Percentiles rank a stretch among this genome's conserved stretches.
phyloP scores from a whole-genome alignment of 2,888 invertebrate genomes.

The Caenorhabditis sp. region DNA sequence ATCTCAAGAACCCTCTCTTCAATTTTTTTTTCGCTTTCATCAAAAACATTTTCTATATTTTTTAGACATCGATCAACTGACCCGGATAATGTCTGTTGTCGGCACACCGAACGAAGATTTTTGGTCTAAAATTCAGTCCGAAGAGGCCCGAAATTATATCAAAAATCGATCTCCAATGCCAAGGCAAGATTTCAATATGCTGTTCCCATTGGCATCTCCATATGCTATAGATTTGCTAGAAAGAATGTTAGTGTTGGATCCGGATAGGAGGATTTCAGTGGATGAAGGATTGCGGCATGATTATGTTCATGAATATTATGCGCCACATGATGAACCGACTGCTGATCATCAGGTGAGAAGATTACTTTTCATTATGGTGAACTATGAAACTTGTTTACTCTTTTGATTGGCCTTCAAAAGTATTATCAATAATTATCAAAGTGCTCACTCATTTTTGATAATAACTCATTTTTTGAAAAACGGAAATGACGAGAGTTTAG shows the following conservation, averaged over 20 bases:
- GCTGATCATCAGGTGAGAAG: constrained; percentile 50
- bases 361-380: no score
- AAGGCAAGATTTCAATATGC: constrained; percentile 72
- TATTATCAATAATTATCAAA: no score
- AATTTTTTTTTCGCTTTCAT: background rate
- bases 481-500: no score
- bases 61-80: constrained; percentile 93
- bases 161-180: constrained; percentile 53
- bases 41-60: background rate
- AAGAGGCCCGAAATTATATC: constrained; percentile 90
- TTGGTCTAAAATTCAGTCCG: constrained; percentile 91
- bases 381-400: no score
- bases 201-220: constrained; percentile 90
- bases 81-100: constrained; percentile 92
- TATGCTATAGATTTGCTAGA: constrained; percentile 96
- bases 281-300: constrained; percentile 61
- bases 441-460: no score
- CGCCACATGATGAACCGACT: constrained; percentile 64
- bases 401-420: no score
- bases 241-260: constrained; percentile 98
- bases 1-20: constrained; percentile 4
- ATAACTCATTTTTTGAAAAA: no score
- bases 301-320: constrained; percentile 59
- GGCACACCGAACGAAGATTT: constrained; percentile 89
- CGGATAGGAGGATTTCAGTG: constrained; percentile 75